These are phyloP conservation scores for Lerista edwardsae DNA, from an alignment of 2,797 vertebrate species.

Conservation along the genomic window DNA sequence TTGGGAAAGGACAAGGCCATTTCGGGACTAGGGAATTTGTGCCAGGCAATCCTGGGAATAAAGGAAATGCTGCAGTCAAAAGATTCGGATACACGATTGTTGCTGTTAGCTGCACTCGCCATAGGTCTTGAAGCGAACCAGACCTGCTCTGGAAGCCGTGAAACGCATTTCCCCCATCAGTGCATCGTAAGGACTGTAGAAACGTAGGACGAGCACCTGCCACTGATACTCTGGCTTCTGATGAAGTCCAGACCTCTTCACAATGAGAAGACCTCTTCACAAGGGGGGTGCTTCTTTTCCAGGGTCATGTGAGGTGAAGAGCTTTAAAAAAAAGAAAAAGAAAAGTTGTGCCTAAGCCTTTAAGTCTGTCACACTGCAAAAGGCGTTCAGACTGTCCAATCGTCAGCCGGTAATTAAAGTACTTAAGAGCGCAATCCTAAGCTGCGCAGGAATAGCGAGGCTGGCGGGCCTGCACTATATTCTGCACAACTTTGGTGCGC, in stretches of 20 bases:
- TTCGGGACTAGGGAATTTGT: slow-evolving; percentile 45
- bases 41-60: neutral
- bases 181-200: slow-evolving; percentile 35
- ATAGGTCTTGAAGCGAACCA: neutral
- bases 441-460: too few relatives aligned
- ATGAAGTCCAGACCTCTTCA: slow-evolving; percentile 1
- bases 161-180: neutral
- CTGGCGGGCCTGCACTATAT: too few relatives aligned
- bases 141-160: neutral
- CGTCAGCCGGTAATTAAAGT: neutral
- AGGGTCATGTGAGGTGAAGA: slow-evolving; percentile 43
- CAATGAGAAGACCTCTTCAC: neutral
- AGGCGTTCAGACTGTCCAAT: neutral
- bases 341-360: neutral
- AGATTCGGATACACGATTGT: slow-evolving; percentile 6
- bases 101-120: slow-evolving; percentile 5
- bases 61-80: slow-evolving; percentile 13
- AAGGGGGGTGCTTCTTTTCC: slow-evolving; percentile 25
- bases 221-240: neutral
- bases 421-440: too few relatives aligned
- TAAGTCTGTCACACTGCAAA: neutral
- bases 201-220: slow-evolving; percentile 33
- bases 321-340: slow-evolving; percentile 8
- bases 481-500: too few relatives aligned
- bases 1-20: slow-evolving; percentile 8